Evolutionary conservation across 2,797 vertebrate genomes (phyloP).

Genomic region (Harpagifer antarcticus): DNA sequence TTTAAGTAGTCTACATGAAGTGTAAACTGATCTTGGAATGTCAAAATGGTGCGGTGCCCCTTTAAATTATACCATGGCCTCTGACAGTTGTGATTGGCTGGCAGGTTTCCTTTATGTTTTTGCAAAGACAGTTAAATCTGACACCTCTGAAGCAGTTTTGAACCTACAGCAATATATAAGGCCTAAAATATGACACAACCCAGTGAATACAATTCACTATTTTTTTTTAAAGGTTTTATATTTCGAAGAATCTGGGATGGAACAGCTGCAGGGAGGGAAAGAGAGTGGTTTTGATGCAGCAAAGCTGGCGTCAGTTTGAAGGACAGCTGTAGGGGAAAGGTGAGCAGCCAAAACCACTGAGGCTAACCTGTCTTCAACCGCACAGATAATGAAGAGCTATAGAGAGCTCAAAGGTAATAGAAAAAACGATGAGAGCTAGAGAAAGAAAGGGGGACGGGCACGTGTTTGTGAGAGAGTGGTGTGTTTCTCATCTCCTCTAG

Average conservation of each 20-base stretch:
- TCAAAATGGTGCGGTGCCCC: not conserved
- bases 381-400: constrained; percentile 52
- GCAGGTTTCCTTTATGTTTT: not conserved
- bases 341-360: constrained; percentile 31
- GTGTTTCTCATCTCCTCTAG: not conserved
- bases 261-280: not conserved
- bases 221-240: not conserved
- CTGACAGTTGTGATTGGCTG: constrained; percentile 3
- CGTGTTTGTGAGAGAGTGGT: not conserved
- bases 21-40: not conserved
- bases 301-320: constrained; percentile 27
- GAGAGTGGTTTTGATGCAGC: constrained; percentile 5
- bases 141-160: not conserved
- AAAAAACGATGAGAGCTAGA: not conserved
- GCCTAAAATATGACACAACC: not conserved
- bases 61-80: not conserved
- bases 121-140: not conserved
- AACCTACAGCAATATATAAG: not conserved
- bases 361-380: constrained; percentile 40
- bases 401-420: constrained; percentile 35
- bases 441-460: not conserved
- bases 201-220: not conserved
- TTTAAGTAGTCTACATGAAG: not conserved
- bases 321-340: constrained; percentile 44
- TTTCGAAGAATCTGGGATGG: not conserved